Conservation (phyloP, 2,113 vertebrate species). For the Cinclus mexicanus region DNA sequence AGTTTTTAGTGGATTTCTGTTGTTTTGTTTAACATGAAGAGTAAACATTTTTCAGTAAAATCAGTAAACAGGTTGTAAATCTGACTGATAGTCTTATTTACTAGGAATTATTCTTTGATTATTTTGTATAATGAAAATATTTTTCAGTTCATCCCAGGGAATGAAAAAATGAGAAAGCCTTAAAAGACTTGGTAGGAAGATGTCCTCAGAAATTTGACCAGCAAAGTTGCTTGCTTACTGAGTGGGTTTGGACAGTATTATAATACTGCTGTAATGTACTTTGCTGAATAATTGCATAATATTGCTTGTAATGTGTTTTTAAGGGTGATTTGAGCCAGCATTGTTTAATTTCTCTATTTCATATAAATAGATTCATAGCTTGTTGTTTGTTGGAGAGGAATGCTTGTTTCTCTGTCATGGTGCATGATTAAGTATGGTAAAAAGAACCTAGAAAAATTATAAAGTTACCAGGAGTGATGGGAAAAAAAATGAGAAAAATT, state of each 20-base stretch:
- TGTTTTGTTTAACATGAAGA: not conserved
- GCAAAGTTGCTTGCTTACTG: not conserved
- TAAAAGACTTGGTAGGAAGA: not conserved
- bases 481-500: not conserved
- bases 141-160: not conserved
- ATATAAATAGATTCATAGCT: not conserved
- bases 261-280: not conserved
- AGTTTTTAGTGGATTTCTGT: not conserved
- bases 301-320: not conserved
- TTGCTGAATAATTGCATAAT: not conserved
- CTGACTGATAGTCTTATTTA: not conserved
- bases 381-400: not conserved
- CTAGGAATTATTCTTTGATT: not conserved
- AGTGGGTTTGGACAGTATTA: not conserved
- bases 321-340: not conserved
- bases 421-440: not conserved
- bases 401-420: not conserved
- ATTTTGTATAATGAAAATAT: not conserved
- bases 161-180: not conserved
- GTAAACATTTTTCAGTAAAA: not conserved
- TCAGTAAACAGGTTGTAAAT: not conserved
- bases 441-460: not conserved
- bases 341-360: not conserved
- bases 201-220: not conserved
- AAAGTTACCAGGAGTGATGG: not conserved